Conservation (phyloP, 2,113 vertebrate species). For the Herpetotheres cachinnans region DNA sequence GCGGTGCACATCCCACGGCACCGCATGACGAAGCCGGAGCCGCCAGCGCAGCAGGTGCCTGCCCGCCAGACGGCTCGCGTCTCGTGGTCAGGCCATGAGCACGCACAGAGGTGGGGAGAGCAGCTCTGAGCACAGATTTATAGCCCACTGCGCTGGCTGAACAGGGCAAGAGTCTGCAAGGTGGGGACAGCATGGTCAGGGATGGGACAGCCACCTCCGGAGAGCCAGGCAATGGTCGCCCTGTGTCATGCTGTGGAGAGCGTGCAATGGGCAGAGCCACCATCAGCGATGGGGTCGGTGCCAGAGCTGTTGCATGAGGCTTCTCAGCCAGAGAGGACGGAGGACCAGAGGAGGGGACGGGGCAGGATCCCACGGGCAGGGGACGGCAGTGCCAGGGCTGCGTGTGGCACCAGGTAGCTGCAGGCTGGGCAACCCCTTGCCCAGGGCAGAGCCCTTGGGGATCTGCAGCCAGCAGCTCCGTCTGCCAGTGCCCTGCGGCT, state of each 20-base stretch:
- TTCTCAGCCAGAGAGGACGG: not conserved
- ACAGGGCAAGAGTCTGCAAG: not conserved
- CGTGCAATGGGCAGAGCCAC: fast-evolving
- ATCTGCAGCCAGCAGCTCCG: not conserved
- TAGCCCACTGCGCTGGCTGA: fast-evolving
- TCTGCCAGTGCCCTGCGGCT: not conserved
- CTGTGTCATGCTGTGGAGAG: not conserved
- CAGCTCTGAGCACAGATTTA: not conserved
- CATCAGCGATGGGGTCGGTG: fast-evolving
- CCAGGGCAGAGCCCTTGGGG: not conserved
- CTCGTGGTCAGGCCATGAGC: not conserved
- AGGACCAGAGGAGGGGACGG: not conserved
- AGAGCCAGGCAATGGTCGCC: not conserved
- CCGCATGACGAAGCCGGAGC: fast-evolving
- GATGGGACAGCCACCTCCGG: not conserved
- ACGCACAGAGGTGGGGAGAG: fast-evolving
- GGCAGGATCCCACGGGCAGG: fast-evolving
- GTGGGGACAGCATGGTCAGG: not conserved
- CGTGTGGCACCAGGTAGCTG: not conserved
- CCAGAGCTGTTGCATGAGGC: fast-evolving
- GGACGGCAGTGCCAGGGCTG: not conserved
- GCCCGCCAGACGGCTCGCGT: fast-evolving
- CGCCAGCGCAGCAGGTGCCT: not conserved
- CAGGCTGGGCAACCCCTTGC: not conserved
- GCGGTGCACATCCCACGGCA: fast-evolving